Percentiles rank a stretch among this genome's conserved stretches.
phyloP scores from a whole-genome alignment of 1,140 invertebrate species.

The Bemisia tabaci region DNA sequence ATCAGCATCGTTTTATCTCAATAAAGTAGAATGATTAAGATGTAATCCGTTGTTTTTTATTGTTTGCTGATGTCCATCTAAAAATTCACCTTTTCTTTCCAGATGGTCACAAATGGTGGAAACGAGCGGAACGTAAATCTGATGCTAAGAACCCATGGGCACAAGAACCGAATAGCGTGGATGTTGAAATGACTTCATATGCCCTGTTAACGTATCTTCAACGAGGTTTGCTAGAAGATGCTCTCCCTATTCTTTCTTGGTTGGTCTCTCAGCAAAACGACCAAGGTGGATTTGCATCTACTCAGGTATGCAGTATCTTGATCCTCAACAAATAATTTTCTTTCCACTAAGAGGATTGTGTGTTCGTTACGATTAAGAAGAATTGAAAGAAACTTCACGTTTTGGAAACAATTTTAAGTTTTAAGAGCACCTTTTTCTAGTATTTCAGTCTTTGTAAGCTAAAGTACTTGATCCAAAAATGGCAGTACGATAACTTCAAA shows the following conservation, averaged over 20 bases:
- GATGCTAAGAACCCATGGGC: conserved; percentile 54
- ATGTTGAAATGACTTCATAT: conserved; percentile 82
- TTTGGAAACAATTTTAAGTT: too few species aligned
- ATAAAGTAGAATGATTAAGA: too few species aligned
- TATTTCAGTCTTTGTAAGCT: too few species aligned
- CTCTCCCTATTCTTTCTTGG: conserved; percentile 70
- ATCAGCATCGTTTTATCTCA: too few species aligned
- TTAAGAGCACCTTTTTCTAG: background rate
- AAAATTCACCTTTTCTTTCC: too few species aligned
- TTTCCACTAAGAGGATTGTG: background rate
- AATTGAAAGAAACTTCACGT: too few species aligned
- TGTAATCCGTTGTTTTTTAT: too few species aligned
- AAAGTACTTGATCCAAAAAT: too few species aligned
- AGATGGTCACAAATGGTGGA: conserved; percentile 59
- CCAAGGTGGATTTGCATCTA: conserved; percentile 69
- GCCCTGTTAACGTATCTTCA: conserved; percentile 52
- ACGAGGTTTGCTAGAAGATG: conserved; percentile 48
- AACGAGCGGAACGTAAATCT: conserved; percentile 35
- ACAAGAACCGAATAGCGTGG: conserved; percentile 49
- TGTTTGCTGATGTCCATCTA: too few species aligned
- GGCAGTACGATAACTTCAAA: too few species aligned
- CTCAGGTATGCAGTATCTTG: conserved; percentile 34
- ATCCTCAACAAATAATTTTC: background rate
- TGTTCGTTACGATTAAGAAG: too few species aligned
- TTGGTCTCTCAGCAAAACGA: conserved; percentile 65